Percentiles rank a stretch among this genome's conserved stretches.
These are phyloP conservation scores for Selenia dentaria DNA, from an alignment of 2,888 invertebrate genomes.

Conservation along the genomic window DNA sequence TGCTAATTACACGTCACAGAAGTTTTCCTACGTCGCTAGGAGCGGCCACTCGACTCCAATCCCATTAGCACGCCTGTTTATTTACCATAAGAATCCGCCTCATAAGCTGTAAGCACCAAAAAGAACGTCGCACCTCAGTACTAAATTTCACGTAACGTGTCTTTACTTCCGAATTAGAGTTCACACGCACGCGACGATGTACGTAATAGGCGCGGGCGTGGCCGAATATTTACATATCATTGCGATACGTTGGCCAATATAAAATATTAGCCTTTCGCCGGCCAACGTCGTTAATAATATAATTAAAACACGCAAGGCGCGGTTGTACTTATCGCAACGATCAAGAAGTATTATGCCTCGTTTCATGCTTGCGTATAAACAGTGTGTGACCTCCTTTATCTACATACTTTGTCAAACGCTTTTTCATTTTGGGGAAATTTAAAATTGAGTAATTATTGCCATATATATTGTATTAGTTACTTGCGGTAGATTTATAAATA, in stretches of 20 bases:
- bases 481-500: too few species aligned
- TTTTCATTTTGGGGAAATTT: too few species aligned
- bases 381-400: slow-evolving; percentile 31
- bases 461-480: too few species aligned
- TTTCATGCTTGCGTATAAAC: slow-evolving; percentile 33
- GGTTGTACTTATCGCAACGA: slow-evolving; percentile 73
- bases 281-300: slow-evolving; percentile 81
- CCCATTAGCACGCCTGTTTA: slow-evolving; percentile 53
- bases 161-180: slow-evolving; percentile 79
- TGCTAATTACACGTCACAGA: slow-evolving; percentile 76
- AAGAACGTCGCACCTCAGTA: slow-evolving; percentile 67
- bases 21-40: slow-evolving; percentile 52
- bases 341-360: slow-evolving; percentile 58
- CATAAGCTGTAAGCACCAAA: slow-evolving; percentile 42
- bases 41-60: slow-evolving; percentile 49
- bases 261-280: slow-evolving; percentile 81
- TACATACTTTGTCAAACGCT: slow-evolving; percentile 7
- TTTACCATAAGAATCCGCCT: slow-evolving; percentile 60
- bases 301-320: slow-evolving; percentile 83
- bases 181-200: slow-evolving; percentile 69
- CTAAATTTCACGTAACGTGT: slow-evolving; percentile 72
- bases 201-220: slow-evolving; percentile 70
- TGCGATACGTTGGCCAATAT: slow-evolving; percentile 79
- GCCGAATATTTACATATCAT: slow-evolving; percentile 83
- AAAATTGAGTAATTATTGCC: too few species aligned